Evolutionary conservation across 2,113 vertebrate species (phyloP).

Genomic region (Pomatorhinus ruficollis): DNA sequence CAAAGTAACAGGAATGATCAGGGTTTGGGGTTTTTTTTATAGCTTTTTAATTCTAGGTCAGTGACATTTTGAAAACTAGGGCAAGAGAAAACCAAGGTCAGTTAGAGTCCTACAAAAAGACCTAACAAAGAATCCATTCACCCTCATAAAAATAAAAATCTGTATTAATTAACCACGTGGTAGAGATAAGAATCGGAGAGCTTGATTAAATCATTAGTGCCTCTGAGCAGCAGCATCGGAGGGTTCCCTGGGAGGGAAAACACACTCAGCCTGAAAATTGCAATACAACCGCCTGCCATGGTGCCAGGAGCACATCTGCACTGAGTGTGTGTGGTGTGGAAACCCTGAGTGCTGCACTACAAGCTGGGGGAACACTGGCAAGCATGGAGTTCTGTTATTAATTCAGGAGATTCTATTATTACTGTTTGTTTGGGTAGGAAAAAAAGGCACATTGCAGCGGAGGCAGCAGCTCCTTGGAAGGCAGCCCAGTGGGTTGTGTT

Average conservation of each 20-base stretch:
- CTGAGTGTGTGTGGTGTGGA: neutral
- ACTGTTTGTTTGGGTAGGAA: neutral
- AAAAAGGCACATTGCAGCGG: neutral
- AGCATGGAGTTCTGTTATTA: neutral
- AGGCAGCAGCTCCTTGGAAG: neutral
- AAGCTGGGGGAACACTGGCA: neutral
- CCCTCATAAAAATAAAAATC: conserved; percentile 73
- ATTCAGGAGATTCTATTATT: neutral
- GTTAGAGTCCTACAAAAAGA: conserved; percentile 61
- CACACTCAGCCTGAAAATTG: neutral
- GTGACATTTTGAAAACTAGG: conserved; percentile 70
- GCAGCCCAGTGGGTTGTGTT: neutral
- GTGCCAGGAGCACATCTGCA: neutral
- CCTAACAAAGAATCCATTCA: conserved; percentile 79
- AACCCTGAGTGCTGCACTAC: neutral
- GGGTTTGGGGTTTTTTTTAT: neutral
- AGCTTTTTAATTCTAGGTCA: conserved; percentile 71
- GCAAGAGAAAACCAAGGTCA: conserved; percentile 73
- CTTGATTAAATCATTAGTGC: conserved; percentile 59
- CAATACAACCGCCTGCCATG: accelerated
- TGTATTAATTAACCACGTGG: conserved; percentile 73
- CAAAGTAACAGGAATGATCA: neutral
- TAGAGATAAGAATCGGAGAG: conserved; percentile 60
- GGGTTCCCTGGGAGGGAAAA: conserved; percentile 1
- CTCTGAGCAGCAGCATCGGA: neutral